Evolutionary conservation across 2,888 invertebrate species (phyloP).

Genomic region (Trachelus troglodyta): DNA sequence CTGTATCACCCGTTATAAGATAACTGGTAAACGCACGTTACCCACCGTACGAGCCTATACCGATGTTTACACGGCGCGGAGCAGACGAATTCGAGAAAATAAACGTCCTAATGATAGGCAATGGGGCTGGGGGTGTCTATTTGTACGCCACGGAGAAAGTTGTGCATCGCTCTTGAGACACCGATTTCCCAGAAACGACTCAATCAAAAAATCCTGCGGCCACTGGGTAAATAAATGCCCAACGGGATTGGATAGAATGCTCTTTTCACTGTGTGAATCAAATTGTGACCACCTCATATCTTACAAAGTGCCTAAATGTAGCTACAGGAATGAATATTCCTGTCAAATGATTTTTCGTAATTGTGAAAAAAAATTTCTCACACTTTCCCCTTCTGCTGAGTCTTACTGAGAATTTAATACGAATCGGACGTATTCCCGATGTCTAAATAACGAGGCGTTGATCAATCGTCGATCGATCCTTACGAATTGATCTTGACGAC

Average conservation of each 20-base stretch:
- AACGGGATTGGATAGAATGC: not conserved
- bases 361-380: not conserved
- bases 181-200: slow-evolving; percentile 8
- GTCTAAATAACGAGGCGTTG: not conserved
- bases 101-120: slow-evolving; percentile 5
- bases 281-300: not conserved
- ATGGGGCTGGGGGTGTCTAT: not conserved
- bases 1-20: not conserved
- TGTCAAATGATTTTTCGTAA: not conserved
- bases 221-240: not conserved
- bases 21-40: not conserved
- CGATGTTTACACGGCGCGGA: slow-evolving; percentile 3
- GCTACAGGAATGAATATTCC: not conserved
- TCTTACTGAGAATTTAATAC: not conserved
- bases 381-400: not conserved
- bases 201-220: slow-evolving; percentile 7
- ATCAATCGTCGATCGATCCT: not conserved
- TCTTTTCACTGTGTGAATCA: not conserved
- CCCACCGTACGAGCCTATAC: not conserved
- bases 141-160: slow-evolving; percentile 6
- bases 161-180: slow-evolving; percentile 5
- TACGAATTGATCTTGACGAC: not conserved
- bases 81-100: slow-evolving; percentile 1
- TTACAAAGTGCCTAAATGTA: not conserved
- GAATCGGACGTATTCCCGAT: not conserved